phyloP scores from a whole-genome alignment of 2,888 invertebrate species.

The Lycia hirtaria region DNA sequence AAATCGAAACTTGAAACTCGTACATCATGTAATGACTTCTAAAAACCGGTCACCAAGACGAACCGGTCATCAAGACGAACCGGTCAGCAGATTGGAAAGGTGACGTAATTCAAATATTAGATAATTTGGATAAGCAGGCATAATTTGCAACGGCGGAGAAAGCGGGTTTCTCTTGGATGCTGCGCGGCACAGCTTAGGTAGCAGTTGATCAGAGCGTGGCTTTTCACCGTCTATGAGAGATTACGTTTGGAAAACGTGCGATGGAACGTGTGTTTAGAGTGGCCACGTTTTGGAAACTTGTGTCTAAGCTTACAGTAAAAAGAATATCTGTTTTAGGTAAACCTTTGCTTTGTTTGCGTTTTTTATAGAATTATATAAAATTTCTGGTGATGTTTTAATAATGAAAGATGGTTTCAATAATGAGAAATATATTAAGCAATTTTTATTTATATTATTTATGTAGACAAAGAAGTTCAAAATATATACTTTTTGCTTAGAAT shows the following conservation, averaged over 20 bases:
- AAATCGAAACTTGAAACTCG: conserved; percentile 22
- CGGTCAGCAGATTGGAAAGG: conserved; percentile 37
- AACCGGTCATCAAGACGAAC: conserved; percentile 36
- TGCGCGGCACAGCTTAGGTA: conserved; percentile 34
- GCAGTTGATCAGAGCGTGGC: neutral
- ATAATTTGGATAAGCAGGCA: conserved; percentile 45
- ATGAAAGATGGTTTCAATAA: too few relatives aligned
- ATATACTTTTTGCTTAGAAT: too few relatives aligned
- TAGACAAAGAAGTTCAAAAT: too few relatives aligned
- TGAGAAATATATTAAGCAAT: too few relatives aligned
- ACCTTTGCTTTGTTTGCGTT: too few relatives aligned
- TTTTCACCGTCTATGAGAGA: conserved; percentile 15
- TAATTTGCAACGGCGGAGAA: conserved; percentile 53
- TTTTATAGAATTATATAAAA: too few relatives aligned
- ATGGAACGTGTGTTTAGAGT: conserved; percentile 6
- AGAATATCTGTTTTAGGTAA: too few relatives aligned
- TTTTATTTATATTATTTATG: too few relatives aligned
- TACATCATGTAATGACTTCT: conserved; percentile 16
- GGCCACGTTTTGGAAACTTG: neutral
- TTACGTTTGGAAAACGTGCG: conserved; percentile 21
- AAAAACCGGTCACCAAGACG: conserved; percentile 37
- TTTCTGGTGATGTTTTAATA: too few relatives aligned
- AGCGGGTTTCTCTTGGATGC: conserved; percentile 62
- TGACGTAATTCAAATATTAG: conserved; percentile 44
- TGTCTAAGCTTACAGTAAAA: too few relatives aligned